Evolutionary conservation across 2,113 vertebrate genomes (phyloP).

Genomic region (Gorsachius goisagi): DNA sequence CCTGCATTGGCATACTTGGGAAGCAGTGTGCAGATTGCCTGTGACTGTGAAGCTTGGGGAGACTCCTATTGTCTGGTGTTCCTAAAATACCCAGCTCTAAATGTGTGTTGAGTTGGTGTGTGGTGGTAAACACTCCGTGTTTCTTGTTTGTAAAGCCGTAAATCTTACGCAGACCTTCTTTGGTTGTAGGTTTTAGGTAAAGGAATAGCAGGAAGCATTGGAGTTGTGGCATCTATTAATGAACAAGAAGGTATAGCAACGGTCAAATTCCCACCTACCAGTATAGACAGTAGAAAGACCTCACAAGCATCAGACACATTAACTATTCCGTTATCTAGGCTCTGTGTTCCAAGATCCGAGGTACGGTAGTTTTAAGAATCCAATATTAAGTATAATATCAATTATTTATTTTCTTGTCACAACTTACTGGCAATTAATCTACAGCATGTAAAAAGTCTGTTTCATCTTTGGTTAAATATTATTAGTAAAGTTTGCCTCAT

Average conservation of each 20-base stretch:
- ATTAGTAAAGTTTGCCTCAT: neutral
- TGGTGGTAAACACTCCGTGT: neutral
- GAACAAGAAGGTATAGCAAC: slow-evolving; percentile 98
- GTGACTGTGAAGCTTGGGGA: neutral
- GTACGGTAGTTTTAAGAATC: slow-evolving; percentile 73
- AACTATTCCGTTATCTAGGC: slow-evolving; percentile 94
- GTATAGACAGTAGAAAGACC: slow-evolving; percentile 88
- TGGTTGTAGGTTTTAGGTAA: slow-evolving; percentile 89
- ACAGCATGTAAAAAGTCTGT: neutral
- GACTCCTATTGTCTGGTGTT: neutral
- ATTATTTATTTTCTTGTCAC: neutral
- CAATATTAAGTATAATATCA: neutral
- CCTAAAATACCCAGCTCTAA: neutral
- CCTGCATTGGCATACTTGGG: neutral
- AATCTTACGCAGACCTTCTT: neutral
- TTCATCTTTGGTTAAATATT: neutral
- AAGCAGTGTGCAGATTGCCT: neutral
- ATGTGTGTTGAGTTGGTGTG: neutral
- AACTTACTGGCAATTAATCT: neutral
- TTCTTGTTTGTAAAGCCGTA: neutral
- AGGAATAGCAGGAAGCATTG: slow-evolving; percentile 92
- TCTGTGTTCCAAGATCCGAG: slow-evolving; percentile 95
- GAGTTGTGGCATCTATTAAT: slow-evolving; percentile 95
- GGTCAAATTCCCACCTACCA: slow-evolving; percentile 87
- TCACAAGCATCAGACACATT: slow-evolving; percentile 93